phyloP scores from a whole-genome alignment of 2,888 invertebrate species.

The Hypolimnas misippus region DNA sequence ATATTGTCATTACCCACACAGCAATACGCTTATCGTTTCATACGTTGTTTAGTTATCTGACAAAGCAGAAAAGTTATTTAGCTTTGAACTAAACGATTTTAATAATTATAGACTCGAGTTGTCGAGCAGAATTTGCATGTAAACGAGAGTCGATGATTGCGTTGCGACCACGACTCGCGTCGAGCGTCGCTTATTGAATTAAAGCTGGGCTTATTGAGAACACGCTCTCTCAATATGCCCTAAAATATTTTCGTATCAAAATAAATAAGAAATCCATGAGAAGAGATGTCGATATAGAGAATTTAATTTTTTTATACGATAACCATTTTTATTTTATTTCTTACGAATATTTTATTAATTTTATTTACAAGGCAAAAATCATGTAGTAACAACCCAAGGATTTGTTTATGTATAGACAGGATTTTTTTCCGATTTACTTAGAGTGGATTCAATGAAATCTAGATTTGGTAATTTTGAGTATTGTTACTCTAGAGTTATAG shows the following conservation, averaged over 20 bases:
- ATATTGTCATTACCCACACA: not conserved
- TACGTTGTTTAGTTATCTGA: constrained; percentile 16
- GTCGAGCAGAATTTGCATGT: constrained; percentile 61
- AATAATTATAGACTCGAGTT: constrained; percentile 33
- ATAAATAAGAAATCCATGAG: not conserved
- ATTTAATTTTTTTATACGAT: not conserved
- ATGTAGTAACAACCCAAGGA: no score
- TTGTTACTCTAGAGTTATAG: no score
- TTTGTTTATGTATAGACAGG: no score
- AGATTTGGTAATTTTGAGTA: no score
- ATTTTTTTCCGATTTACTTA: no score
- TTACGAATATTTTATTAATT: no score
- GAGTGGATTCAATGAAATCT: no score
- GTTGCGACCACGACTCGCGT: constrained; percentile 44
- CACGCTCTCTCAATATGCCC: constrained; percentile 8
- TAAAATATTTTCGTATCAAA: constrained; percentile 4
- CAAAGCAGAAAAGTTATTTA: constrained; percentile 29
- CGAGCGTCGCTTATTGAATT: constrained; percentile 53
- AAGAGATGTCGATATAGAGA: not conserved
- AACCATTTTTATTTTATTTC: not conserved
- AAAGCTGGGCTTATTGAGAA: constrained; percentile 27
- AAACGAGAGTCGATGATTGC: constrained; percentile 62
- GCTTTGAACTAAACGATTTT: constrained; percentile 30
- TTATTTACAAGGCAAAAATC: no score
- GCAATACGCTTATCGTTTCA: constrained; percentile 1